Evolutionary conservation across 37 sponge, comb jelly and placozoan genomes (phyloP), one percentile per base, ranked within the genome.

Genomic region (Axinella damicornis): DNA sequence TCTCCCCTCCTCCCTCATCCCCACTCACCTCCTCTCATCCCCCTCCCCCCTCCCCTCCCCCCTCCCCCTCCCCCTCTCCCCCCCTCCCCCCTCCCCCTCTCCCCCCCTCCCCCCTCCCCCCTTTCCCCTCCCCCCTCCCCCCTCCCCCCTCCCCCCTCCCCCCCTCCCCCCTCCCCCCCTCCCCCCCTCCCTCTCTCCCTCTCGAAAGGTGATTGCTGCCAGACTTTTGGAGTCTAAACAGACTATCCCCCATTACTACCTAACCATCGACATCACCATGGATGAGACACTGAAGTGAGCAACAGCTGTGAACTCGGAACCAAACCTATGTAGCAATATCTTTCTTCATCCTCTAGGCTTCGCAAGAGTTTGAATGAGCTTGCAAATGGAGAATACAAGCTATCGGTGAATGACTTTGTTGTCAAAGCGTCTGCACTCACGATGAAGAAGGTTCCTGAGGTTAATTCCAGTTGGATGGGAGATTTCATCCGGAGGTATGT

Each of bases 171-270:
- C 5, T 33, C 31, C 16, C 35, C 35, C 72, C 6, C 73, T 35
- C 5, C 31, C 21, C 5, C 12, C 28, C 59, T 5, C 13, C 57
- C 5, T 12, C 25, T 61, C n/a, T 5, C 62, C 12, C 5, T 5
- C 12, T 27, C 34, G 5, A 28, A 37, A 30, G 68, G 68, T n/a
- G 18, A 93, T 93, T 71, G 97, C 97, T 28, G 58, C 53, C 24
- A 80, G 97, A 19, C 82, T 96, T 38, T 57, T 70, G 41, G 78
- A 94, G 79, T 85, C 97, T 39, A 96, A 96, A 65, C 92, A 89
- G 73, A 91, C 54, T 39, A 94, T 98, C 31, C 98, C 98, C 25
- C 98, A 98, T 73, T 98, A 98, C 77, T 98, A 96, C 68, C 80
- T 98, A 9, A 85, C 92, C 6, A 65, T 90, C 17, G 96, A 96